phyloP scores from a whole-genome alignment of 2,797 vertebrate genomes.

The Neoniphon sammara region DNA sequence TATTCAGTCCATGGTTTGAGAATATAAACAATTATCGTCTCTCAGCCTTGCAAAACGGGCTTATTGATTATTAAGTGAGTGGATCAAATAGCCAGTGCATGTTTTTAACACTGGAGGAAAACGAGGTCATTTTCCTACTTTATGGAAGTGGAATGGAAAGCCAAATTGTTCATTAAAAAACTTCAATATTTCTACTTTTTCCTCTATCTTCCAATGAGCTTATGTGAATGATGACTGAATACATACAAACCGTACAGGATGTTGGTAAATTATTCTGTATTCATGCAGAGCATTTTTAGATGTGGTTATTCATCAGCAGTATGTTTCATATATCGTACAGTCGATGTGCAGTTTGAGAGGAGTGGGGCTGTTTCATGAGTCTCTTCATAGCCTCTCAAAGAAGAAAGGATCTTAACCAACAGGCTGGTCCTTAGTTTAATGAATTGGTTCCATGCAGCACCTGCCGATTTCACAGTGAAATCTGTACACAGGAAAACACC shows the following conservation, averaged over 20 bases:
- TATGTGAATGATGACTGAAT: too few species aligned
- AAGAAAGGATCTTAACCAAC: neutral
- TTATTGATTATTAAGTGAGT: neutral
- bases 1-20: neutral
- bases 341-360: too few species aligned
- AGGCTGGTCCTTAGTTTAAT: slow-evolving; percentile 52
- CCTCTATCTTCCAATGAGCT: too few species aligned
- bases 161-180: neutral
- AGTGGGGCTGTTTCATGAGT: neutral
- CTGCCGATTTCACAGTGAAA: slow-evolving; percentile 72
- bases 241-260: too few species aligned
- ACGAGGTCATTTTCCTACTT: neutral
- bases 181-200: too few species aligned
- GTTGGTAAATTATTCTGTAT: too few species aligned
- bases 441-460: slow-evolving; percentile 38
- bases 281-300: too few species aligned
- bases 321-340: too few species aligned
- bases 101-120: neutral
- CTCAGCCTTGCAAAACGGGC: neutral
- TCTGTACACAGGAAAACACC: slow-evolving; percentile 58
- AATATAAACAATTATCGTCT: neutral
- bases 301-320: too few species aligned
- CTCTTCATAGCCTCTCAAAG: slow-evolving; percentile 1
- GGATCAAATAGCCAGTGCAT: neutral
- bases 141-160: neutral